A percentile compares a stretch with the other conserved stretches of the same genome.
These are phyloP conservation scores for Xylota sylvarum DNA, from an alignment of 2,888 invertebrate species.

Conservation along the genomic window DNA sequence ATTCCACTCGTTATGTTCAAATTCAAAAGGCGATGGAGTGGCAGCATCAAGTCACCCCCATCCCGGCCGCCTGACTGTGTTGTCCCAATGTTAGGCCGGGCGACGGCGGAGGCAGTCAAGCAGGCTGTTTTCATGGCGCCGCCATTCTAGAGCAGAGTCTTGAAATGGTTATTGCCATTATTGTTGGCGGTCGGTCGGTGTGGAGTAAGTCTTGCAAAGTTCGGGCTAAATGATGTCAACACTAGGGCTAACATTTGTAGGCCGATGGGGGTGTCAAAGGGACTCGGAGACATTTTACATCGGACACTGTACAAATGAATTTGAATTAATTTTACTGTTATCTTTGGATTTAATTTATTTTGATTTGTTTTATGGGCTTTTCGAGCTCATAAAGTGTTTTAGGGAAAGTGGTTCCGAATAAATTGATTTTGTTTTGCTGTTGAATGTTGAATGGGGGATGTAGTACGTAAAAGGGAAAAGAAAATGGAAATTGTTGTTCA, in stretches of 20 bases:
- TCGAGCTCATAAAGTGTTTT: constrained; percentile 35
- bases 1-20: constrained; percentile 30
- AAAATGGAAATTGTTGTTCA: constrained; percentile 24
- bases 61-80: too few species aligned
- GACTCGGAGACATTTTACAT: background rate
- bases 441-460: background rate
- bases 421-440: constrained; percentile 31
- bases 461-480: background rate
- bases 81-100: background rate
- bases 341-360: constrained; percentile 55
- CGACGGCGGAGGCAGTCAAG: constrained; percentile 17
- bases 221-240: constrained; percentile 36
- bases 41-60: constrained; percentile 1
- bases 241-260: background rate
- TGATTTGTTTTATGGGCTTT: constrained; percentile 49
- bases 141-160: constrained; percentile 12
- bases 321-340: constrained; percentile 58
- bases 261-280: background rate
- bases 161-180: constrained; percentile 30
- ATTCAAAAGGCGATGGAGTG: constrained; percentile 50
- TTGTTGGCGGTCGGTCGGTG: background rate
- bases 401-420: background rate
- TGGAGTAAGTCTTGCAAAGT: background rate
- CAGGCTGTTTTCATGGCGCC: constrained; percentile 52
- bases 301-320: constrained; percentile 33